These are phyloP conservation scores for Neoseiulus cucumeris DNA, from an alignment of 1,140 invertebrate species.

Conservation along the genomic window DNA sequence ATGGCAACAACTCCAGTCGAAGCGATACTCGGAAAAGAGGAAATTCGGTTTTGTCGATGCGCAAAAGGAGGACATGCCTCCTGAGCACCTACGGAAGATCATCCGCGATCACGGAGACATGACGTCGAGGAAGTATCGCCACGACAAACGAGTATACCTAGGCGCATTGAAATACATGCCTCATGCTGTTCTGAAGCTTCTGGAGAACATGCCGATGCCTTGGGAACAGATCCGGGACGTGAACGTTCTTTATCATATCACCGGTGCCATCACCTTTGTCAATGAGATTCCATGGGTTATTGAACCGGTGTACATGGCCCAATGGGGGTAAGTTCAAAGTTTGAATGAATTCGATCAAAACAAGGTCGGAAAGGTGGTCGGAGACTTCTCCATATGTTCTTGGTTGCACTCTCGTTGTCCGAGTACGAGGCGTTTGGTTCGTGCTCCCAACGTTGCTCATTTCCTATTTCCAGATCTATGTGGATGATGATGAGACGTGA, in stretches of 20 bases:
- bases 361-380: too few species aligned
- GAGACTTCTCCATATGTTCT: too few species aligned
- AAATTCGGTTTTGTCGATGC: constrained; percentile 98
- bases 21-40: constrained; percentile 88
- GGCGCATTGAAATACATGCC: constrained; percentile 99
- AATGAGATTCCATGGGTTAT: constrained; percentile 99
- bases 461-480: constrained; percentile 54
- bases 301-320: constrained; percentile 95
- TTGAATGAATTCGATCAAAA: too few species aligned
- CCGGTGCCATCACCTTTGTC: constrained; percentile 98
- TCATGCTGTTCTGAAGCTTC: constrained; percentile 91
- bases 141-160: constrained; percentile 95
- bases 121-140: constrained; percentile 93
- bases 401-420: background rate
- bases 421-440: background rate
- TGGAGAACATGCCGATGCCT: constrained; percentile 99
- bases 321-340: constrained; percentile 87
- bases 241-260: constrained; percentile 90
- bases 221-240: constrained; percentile 99
- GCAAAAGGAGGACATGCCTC: constrained; percentile 98
- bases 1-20: constrained; percentile 96
- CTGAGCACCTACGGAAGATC: constrained; percentile 95
- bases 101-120: constrained; percentile 99
- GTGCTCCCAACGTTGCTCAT: constrained; percentile 31
- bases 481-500: constrained; percentile 99